phyloP scores from a whole-genome alignment of 92 coral and sea anemone species.

The Porites evermanni region DNA sequence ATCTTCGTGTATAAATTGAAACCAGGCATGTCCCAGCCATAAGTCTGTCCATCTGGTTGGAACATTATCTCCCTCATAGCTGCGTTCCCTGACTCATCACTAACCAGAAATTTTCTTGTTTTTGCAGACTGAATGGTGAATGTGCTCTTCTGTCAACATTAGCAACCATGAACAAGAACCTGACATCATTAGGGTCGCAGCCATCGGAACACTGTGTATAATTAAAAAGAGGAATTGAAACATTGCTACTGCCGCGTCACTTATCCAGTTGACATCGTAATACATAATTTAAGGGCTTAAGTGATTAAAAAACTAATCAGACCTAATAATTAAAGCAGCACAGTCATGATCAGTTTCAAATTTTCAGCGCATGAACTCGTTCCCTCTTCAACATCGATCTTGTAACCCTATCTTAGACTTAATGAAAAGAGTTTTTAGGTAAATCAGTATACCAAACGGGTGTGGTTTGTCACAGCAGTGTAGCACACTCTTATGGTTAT shows the following conservation, averaged over 20 bases:
- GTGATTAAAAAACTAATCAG: too few relatives aligned
- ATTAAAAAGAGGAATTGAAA: not conserved
- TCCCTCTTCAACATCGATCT: too few relatives aligned
- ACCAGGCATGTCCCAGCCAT: slow-evolving; percentile 11
- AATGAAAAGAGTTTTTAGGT: too few relatives aligned
- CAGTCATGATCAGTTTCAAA: too few relatives aligned
- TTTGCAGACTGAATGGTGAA: not conserved
- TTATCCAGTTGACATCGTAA: too few relatives aligned
- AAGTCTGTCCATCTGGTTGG: not conserved
- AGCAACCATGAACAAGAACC: slow-evolving; percentile 12
- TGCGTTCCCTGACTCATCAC: slow-evolving; percentile 3
- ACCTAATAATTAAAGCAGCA: too few relatives aligned
- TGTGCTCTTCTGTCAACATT: not conserved
- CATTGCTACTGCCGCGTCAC: too few relatives aligned
- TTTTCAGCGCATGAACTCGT: too few relatives aligned
- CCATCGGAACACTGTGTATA: not conserved
- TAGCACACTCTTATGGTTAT: not conserved
- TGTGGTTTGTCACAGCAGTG: too few relatives aligned
- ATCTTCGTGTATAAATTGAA: not conserved
- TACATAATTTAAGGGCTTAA: too few relatives aligned
- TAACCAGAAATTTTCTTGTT: slow-evolving; percentile 14
- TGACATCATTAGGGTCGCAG: not conserved
- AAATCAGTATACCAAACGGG: too few relatives aligned
- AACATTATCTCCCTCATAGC: not conserved
- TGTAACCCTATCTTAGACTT: too few relatives aligned